phyloP scores from a whole-genome alignment of 2,113 vertebrate genomes.

The Pelmatolapia mariae region DNA sequence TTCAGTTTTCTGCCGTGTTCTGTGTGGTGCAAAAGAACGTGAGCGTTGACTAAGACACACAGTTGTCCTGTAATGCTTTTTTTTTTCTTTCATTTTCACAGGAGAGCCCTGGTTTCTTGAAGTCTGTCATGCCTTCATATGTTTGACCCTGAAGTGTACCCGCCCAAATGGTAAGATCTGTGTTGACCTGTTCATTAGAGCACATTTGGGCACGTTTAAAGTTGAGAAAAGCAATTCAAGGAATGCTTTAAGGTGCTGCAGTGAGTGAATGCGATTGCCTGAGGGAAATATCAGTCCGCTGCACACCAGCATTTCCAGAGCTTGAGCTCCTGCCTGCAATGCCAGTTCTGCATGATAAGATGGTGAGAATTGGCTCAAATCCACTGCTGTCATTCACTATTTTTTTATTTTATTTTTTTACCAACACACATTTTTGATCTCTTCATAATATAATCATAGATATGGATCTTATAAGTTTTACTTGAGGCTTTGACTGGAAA shows the following conservation, averaged over 20 bases:
- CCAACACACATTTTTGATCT: constrained; percentile 43
- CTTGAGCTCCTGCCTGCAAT: constrained; percentile 26
- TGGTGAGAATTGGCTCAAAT: constrained; percentile 32
- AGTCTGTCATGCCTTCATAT: neutral
- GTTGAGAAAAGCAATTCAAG: constrained; percentile 49
- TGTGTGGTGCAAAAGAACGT: neutral
- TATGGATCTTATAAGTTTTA: constrained; percentile 49
- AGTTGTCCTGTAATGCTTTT: neutral
- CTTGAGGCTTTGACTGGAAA: constrained; percentile 43
- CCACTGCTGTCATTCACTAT: constrained; percentile 31
- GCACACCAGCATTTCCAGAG: constrained; percentile 46
- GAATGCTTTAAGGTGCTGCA: constrained; percentile 56
- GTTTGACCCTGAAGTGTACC: neutral
- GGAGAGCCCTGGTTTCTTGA: constrained; percentile 1
- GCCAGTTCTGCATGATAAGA: constrained; percentile 27
- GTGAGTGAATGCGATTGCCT: constrained; percentile 43
- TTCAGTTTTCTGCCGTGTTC: neutral
- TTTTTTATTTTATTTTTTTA: constrained; percentile 25
- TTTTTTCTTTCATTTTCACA: neutral
- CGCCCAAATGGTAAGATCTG: constrained; percentile 55
- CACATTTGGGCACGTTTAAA: constrained; percentile 54
- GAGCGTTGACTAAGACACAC: neutral
- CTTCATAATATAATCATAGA: constrained; percentile 49
- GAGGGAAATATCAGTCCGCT: constrained; percentile 37
- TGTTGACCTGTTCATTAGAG: constrained; percentile 56